Percentiles rank a stretch among this genome's conserved stretches.
phyloP scores from a whole-genome alignment of 2,113 vertebrate genomes.

The Machaerirhynchus nigripectus region DNA sequence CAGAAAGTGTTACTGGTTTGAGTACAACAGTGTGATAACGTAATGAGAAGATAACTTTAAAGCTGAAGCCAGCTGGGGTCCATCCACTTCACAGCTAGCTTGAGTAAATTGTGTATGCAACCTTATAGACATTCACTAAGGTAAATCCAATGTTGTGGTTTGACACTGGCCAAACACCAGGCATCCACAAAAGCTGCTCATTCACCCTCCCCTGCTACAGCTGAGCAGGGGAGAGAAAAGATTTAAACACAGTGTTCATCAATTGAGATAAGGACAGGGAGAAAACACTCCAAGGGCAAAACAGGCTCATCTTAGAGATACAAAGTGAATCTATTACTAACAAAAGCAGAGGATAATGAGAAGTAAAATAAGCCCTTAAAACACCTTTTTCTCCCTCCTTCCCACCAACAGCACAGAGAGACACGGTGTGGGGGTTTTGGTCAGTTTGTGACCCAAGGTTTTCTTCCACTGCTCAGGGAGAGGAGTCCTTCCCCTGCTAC shows the following conservation, averaged over 20 bases:
- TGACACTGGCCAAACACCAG: background rate
- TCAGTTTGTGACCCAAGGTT: too few relatives aligned
- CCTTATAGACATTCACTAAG: background rate
- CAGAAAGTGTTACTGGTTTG: background rate
- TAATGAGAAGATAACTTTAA: background rate
- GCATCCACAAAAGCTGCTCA: background rate
- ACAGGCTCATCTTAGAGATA: background rate
- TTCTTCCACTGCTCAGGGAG: too few relatives aligned
- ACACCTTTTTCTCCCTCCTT: background rate
- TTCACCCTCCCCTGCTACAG: background rate
- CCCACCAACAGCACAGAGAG: background rate
- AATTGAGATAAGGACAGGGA: too few relatives aligned
- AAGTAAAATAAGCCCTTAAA: background rate
- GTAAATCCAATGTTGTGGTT: background rate
- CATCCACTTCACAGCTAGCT: background rate
- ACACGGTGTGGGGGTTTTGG: too few relatives aligned
- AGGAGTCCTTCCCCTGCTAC: too few relatives aligned
- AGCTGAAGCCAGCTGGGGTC: background rate
- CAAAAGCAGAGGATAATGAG: background rate
- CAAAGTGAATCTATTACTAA: background rate
- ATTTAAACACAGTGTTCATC: background rate
- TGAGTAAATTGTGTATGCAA: background rate
- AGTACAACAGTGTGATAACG: background rate
- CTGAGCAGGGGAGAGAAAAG: background rate
- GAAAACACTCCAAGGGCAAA: too few relatives aligned